phyloP scores from a whole-genome alignment of 2,113 vertebrate genomes.

The Pongo abelii region DNA sequence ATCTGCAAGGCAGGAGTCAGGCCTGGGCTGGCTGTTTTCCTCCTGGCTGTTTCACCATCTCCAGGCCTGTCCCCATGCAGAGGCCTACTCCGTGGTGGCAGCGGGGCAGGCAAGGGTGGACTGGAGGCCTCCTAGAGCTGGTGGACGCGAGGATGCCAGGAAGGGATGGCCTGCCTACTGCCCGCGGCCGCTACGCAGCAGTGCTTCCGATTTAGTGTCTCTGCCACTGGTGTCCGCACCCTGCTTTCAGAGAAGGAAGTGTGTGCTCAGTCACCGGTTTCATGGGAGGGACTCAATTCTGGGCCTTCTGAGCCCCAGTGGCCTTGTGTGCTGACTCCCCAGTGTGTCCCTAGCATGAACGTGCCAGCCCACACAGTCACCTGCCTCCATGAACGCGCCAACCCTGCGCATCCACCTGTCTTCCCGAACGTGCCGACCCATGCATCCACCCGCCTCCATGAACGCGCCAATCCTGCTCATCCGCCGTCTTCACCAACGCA shows the following conservation, averaged over 20 bases:
- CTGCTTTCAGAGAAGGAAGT: not conserved
- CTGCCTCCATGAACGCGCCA: not conserved
- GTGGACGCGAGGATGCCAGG: not conserved
- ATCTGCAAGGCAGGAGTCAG: not conserved
- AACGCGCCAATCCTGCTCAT: not conserved
- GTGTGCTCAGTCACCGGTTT: no score
- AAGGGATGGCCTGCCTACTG: not conserved
- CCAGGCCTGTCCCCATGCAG: not conserved
- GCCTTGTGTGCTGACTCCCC: not conserved
- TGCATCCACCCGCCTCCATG: not conserved
- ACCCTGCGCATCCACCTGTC: not conserved
- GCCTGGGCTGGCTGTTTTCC: not conserved
- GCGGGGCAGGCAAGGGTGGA: rapidly evolving
- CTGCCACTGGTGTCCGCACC: rapidly evolving
- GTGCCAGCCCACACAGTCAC: not conserved
- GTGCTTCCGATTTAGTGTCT: not conserved
- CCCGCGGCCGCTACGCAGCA: rapidly evolving
- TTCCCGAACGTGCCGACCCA: not conserved
- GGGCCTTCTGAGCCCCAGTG: not conserved
- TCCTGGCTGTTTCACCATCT: not conserved
- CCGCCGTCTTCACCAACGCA: no score
- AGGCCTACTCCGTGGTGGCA: not conserved
- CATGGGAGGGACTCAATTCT: not conserved
- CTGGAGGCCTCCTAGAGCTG: not conserved
- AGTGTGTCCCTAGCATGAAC: not conserved